Conservation (phyloP, 2,797 vertebrate genomes). For the Sciurus carolinensis region DNA sequence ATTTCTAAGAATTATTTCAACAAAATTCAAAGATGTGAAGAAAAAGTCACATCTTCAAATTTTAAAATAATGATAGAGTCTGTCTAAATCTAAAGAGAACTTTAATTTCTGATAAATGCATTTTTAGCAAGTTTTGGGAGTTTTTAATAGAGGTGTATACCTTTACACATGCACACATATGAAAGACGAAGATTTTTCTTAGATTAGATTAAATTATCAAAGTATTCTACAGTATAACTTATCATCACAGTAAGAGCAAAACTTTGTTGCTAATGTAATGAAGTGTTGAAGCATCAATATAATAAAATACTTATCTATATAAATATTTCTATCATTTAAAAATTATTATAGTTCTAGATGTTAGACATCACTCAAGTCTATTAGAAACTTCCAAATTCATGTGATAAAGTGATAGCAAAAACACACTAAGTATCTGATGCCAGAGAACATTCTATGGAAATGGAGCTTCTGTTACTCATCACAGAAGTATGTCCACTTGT, state of each 20-base stretch:
- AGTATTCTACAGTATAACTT: background rate
- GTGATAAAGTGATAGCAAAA: conserved; percentile 3
- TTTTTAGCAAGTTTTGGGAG: background rate
- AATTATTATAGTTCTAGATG: background rate
- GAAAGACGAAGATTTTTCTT: conserved; percentile 23
- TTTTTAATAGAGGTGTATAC: background rate
- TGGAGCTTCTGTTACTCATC: conserved; percentile 66
- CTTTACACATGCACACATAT: background rate
- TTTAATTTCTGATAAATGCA: background rate
- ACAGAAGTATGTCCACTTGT: conserved; percentile 76
- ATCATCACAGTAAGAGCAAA: background rate
- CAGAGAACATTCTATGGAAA: conserved; percentile 36
- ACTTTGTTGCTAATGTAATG: background rate
- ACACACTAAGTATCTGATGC: background rate
- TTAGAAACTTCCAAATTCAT: conserved; percentile 51
- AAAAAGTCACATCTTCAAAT: background rate
- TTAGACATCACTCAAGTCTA: background rate
- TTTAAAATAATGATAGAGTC: conserved; percentile 38
- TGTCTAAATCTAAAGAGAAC: background rate
- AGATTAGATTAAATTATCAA: conserved; percentile 52
- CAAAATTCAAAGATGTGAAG: conserved; percentile 33
- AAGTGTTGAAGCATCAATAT: background rate
- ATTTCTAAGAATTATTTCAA: conserved; percentile 60
- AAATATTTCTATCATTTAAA: conserved; percentile 34
- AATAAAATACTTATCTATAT: conserved; percentile 38